Percentiles rank a stretch among this genome's conserved stretches.
phyloP scores from a whole-genome alignment of 2,888 invertebrate species.

The Hirtodrosophila cameraria region DNA sequence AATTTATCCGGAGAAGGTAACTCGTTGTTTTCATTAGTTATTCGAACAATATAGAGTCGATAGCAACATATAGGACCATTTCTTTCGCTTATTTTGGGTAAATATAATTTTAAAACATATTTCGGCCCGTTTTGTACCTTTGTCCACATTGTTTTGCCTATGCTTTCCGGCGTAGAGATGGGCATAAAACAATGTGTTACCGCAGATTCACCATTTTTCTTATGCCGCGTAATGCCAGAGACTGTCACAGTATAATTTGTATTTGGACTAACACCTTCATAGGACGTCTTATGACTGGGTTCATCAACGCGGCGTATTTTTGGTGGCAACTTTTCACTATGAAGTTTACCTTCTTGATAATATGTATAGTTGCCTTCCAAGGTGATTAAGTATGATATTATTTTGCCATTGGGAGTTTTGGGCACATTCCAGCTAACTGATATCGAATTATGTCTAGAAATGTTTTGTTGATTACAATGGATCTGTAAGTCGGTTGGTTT shows the following conservation, averaged over 20 bases:
- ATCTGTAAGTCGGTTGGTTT: constrained; percentile 89
- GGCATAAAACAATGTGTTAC: constrained; percentile 88
- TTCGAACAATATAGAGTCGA: constrained; percentile 90
- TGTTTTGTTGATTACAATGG: constrained; percentile 87
- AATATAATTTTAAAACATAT: constrained; percentile 89
- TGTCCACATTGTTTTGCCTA: constrained; percentile 85
- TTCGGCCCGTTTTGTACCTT: constrained; percentile 87
- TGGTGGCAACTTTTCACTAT: constrained; percentile 86
- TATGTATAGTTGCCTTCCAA: constrained; percentile 86
- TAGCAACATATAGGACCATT: constrained; percentile 96
- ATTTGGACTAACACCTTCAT: constrained; percentile 91
- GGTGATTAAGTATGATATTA: constrained; percentile 90
- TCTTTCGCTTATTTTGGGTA: constrained; percentile 92
- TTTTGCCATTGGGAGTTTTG: constrained; percentile 90
- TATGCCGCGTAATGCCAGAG: constrained; percentile 90
- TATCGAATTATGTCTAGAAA: constrained; percentile 85
- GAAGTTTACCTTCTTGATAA: constrained; percentile 85
- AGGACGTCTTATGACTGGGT: constrained; percentile 84
- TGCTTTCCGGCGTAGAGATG: constrained; percentile 88
- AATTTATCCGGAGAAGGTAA: constrained; percentile 89
- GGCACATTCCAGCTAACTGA: constrained; percentile 91
- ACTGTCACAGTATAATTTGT: constrained; percentile 92
- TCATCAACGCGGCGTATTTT: constrained; percentile 86
- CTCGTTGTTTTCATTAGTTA: constrained; percentile 87
- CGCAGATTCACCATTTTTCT: constrained; percentile 89